These are phyloP conservation scores for Dolichotis patagonum DNA, from an alignment of 2,113 vertebrate genomes.

Conservation along the genomic window DNA sequence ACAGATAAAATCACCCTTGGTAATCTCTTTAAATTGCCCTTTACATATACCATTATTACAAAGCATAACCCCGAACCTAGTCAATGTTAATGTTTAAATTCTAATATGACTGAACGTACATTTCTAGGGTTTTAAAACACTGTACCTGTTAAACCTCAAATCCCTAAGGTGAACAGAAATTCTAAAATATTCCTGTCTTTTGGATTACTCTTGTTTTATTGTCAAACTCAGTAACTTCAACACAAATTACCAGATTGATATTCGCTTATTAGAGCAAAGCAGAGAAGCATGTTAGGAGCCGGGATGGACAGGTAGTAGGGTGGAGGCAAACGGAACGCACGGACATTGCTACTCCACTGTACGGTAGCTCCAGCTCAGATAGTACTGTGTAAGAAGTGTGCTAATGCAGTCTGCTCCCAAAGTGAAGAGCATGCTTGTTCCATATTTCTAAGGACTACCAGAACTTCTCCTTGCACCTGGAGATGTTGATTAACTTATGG, in stretches of 20 bases:
- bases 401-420: neutral
- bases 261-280: neutral
- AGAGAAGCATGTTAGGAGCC: neutral
- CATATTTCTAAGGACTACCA: neutral
- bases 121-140: conserved; percentile 47
- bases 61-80: neutral
- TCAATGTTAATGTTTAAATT: neutral
- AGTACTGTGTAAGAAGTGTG: neutral
- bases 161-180: neutral
- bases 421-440: neutral
- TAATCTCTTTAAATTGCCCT: neutral
- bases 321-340: neutral
- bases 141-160: conserved; percentile 1
- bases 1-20: neutral
- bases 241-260: neutral
- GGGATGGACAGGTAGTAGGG: neutral
- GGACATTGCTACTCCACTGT: neutral
- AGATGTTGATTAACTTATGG: neutral
- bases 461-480: neutral
- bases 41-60: neutral
- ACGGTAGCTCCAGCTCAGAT: neutral
- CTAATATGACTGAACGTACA: neutral
- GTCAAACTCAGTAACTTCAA: conserved; percentile 21
- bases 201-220: conserved; percentile 1
- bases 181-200: conserved; percentile 31